Conservation (phyloP, 2,113 vertebrate genomes). For the Microtus oregoni region DNA sequence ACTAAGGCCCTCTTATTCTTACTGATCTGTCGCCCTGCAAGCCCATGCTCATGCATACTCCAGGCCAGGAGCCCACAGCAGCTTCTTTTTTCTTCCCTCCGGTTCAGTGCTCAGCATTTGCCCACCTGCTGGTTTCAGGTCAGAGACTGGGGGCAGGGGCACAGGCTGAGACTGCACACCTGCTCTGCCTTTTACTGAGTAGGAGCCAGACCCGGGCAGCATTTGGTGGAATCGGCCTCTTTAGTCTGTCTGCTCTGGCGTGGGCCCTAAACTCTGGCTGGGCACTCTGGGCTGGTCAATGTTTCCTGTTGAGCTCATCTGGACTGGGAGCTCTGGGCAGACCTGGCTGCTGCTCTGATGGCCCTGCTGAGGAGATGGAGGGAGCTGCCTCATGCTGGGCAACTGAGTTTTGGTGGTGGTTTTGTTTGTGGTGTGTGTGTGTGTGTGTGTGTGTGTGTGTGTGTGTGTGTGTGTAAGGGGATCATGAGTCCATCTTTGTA, state of each 20-base stretch:
- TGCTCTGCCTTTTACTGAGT: neutral
- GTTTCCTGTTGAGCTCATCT: constrained; percentile 76
- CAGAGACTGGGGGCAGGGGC: neutral
- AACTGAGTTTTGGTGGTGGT: neutral
- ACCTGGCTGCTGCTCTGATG: neutral
- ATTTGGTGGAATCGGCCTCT: neutral
- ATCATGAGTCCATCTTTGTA: neutral
- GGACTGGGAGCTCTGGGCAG: constrained; percentile 33
- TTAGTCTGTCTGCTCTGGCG: neutral
- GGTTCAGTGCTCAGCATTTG: neutral
- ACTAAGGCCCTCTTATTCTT: neutral
- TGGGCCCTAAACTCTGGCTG: neutral
- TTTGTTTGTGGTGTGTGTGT: neutral
- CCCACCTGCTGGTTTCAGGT: neutral
- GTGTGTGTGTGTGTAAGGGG: neutral
- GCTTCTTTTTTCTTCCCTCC: neutral
- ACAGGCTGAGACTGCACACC: neutral
- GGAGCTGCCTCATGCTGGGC: neutral
- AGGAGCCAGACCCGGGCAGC: neutral
- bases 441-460: no score
- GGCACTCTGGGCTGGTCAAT: constrained; percentile 45
- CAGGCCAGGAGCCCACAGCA: neutral
- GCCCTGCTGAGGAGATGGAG: neutral
- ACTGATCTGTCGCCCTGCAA: fast-evolving
- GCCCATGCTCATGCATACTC: neutral